phyloP scores from a whole-genome alignment of 2,797 vertebrate species.

The Schizopygopsis malacanthus region DNA sequence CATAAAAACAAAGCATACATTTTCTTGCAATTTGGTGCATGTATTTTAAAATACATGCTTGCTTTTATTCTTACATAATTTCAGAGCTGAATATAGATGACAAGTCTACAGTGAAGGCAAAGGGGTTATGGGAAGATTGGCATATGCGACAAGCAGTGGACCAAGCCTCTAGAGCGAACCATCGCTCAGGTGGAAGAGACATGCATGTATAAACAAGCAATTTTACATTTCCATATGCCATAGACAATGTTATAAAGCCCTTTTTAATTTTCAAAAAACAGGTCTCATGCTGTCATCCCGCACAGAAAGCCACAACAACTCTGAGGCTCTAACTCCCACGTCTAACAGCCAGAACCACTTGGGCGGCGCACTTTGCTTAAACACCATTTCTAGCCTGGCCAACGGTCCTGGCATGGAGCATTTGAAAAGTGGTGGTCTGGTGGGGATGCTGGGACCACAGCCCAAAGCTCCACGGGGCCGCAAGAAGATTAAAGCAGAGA shows the following conservation, averaged over 20 bases:
- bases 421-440: conserved; percentile 89
- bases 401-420: conserved; percentile 92
- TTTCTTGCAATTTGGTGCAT: neutral
- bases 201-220: neutral
- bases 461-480: conserved; percentile 90
- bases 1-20: neutral
- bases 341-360: conserved; percentile 93
- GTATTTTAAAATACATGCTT: neutral
- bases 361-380: conserved; percentile 90
- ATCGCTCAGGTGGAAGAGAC: conserved; percentile 76
- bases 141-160: conserved; percentile 82
- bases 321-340: conserved; percentile 90
- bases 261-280: conserved; percentile 60
- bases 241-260: neutral
- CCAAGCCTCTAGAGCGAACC: conserved; percentile 74
- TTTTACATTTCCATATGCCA: neutral
- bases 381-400: conserved; percentile 94
- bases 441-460: conserved; percentile 88
- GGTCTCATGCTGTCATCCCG: conserved; percentile 88
- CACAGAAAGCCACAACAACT: conserved; percentile 84
- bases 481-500: conserved; percentile 98
- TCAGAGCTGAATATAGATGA: conserved; percentile 82
- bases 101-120: conserved; percentile 79
- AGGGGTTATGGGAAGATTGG: conserved; percentile 86
- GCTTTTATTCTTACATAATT: neutral